Conservation (phyloP, 1,140 invertebrate species). For the Leptinotarsa undecemlineata region DNA sequence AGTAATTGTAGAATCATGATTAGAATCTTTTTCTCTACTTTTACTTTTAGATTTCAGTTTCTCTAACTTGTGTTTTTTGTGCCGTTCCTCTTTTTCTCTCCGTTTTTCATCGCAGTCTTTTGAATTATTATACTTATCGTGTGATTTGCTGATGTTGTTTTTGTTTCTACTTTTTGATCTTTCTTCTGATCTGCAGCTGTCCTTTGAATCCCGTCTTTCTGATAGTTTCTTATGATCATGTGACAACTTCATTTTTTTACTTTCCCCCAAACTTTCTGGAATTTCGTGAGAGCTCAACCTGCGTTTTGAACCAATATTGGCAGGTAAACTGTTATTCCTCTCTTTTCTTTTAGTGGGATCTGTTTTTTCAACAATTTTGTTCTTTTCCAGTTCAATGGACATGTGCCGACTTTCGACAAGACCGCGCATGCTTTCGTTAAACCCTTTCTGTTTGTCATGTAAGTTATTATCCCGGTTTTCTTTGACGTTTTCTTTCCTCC, state of each 20-base stretch:
- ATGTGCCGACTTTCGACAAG: conserved; percentile 49
- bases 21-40: conserved; percentile 52
- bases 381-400: conserved; percentile 49
- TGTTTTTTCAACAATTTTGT: conserved; percentile 33
- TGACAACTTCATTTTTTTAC: conserved; percentile 71
- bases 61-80: conserved; percentile 50
- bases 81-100: conserved; percentile 50
- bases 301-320: conserved; percentile 67
- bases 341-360: conserved; percentile 59
- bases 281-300: conserved; percentile 78
- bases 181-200: conserved; percentile 57
- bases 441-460: conserved; percentile 47
- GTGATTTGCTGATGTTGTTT: conserved; percentile 44
- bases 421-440: conserved; percentile 43
- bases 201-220: conserved; percentile 75
- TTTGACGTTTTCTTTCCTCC: conserved; percentile 53
- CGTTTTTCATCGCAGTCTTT: conserved; percentile 44
- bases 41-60: conserved; percentile 52
- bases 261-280: conserved; percentile 64
- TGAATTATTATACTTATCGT: conserved; percentile 43
- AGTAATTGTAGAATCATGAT: conserved; percentile 35
- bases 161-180: conserved; percentile 49
- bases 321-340: conserved; percentile 66
- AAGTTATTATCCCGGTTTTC: conserved; percentile 54
- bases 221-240: conserved; percentile 60